A percentile compares a stretch with the other conserved stretches of the same genome.
phyloP scores from a whole-genome alignment of 2,888 invertebrate genomes.

The Pycnomerus fuliginosus region DNA sequence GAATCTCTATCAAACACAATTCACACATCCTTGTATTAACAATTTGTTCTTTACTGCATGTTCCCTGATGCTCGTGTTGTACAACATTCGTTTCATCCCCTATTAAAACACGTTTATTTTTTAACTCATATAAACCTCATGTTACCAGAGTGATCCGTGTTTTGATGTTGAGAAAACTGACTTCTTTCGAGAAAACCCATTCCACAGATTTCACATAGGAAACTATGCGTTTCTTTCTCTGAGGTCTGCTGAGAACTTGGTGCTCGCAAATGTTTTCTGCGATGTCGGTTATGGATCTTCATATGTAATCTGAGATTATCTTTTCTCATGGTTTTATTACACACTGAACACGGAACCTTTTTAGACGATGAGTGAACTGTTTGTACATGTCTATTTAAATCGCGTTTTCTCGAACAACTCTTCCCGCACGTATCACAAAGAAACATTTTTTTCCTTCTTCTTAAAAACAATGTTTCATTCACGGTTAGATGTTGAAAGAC shows the following conservation, averaged over 20 bases:
- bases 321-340: background rate
- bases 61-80: background rate
- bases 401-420: background rate
- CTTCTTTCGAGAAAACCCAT: background rate
- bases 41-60: background rate
- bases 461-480: too few relatives aligned
- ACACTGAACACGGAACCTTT: background rate
- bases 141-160: background rate
- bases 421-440: background rate
- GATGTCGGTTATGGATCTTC: background rate
- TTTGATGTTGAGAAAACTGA: background rate
- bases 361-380: background rate
- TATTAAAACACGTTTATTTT: background rate
- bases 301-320: background rate
- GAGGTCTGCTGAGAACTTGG: background rate
- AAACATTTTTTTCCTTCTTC: background rate
- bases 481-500: too few relatives aligned
- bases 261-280: background rate
- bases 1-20: background rate
- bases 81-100: background rate
- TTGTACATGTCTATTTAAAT: background rate
- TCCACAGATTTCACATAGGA: background rate
- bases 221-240: background rate
- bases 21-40: too few relatives aligned
- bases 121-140: background rate